phyloP scores from a whole-genome alignment of 2,113 vertebrate species.

The Pterocles burchelli region DNA sequence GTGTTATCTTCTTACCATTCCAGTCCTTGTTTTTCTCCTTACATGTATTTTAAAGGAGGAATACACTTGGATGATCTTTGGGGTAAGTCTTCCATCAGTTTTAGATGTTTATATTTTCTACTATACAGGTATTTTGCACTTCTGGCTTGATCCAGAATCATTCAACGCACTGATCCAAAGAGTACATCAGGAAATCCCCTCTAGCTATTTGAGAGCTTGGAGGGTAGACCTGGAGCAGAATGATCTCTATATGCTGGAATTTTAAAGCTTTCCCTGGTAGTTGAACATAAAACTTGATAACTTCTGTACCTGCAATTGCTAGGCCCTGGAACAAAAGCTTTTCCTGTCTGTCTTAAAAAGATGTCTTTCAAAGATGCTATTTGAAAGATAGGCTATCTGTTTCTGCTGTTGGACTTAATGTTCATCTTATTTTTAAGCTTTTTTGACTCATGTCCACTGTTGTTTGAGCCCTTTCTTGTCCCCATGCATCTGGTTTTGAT shows the following conservation, averaged over 20 bases:
- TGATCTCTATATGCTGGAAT: background rate
- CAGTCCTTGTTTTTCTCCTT: background rate
- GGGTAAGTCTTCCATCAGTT: background rate
- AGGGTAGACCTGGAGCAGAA: background rate
- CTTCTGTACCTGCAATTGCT: background rate
- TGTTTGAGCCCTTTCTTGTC: background rate
- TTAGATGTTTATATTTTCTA: background rate
- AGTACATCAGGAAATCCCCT: background rate
- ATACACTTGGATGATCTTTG: background rate
- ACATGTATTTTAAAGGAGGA: background rate
- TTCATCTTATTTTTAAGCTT: background rate
- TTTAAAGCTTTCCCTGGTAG: background rate
- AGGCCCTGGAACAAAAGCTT: background rate
- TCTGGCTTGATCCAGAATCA: background rate
- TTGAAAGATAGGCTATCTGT: background rate
- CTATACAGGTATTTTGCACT: background rate
- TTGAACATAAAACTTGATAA: background rate
- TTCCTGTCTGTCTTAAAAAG: background rate
- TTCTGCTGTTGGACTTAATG: background rate
- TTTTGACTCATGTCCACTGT: background rate
- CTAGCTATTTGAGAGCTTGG: background rate
- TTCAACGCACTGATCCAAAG: background rate
- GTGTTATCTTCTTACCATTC: background rate
- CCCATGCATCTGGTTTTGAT: background rate
- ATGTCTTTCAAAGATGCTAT: background rate